Base-by-base conservation (phyloP, 2,888 invertebrate genomes). In the Leucophenga montana region DNA sequence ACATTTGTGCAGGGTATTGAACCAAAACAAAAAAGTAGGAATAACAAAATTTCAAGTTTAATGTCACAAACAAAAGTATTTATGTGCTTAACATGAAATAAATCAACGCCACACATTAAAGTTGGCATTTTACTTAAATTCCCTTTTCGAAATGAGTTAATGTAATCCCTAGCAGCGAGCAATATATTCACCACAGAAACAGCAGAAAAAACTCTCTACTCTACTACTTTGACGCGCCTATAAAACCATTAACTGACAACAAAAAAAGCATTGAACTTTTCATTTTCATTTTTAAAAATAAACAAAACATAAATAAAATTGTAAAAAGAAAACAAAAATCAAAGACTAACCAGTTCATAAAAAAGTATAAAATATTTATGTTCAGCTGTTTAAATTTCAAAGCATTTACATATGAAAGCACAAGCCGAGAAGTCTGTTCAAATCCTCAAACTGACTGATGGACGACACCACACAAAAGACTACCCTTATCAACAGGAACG, bases 401-500 rank as follows among this genome's bases (percentile, higher is more conserved):
- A 22, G 56, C 56, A 56, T 56, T 56, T 22, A 56, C 56, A 56
- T 56, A 56, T 22, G 13, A 56, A 56, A 56, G 27, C 27, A 8
- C 13, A 20, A 2, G 9, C 3, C 11, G 9, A 22, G 22, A 1
- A 67, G 56, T 14, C 9, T 56, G 56, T 22, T 22, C 56, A 56
- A 56, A 22, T 14, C 14, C 56, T 39, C 11, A 4, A 20, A 56
- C 22, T 56, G 14, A 56, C 39, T 39, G 39, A 39, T 8, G 39
- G 8, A 39, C 54, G 13, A 16, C 20, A 18, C 33, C 54, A 20
- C 22, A 20, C 20, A 53, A 71, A 68, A 71, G 71, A 73, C 77
- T 75, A 77, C 77, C 75, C 75, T 71, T 74, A 74, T 80, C 80
- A 80, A 69, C 39, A 20, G 18, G 44, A 39, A 57, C 22, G 64